phyloP scores from a whole-genome alignment of 2,113 vertebrate species.

The Phasianus colchicus region DNA sequence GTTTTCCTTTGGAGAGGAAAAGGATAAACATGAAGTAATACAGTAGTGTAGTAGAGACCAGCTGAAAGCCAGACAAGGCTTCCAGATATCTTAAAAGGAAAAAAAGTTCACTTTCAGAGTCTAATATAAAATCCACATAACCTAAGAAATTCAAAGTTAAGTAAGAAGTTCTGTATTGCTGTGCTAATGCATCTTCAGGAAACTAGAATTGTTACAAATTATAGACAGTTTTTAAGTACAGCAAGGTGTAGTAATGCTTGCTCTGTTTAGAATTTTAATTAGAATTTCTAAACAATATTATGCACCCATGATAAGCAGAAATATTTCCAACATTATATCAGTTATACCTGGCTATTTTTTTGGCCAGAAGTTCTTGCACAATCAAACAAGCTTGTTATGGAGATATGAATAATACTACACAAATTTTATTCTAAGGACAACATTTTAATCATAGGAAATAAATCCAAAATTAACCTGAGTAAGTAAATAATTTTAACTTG shows the following conservation, averaged over 20 bases:
- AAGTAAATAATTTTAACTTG: background rate
- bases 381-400: background rate
- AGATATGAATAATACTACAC: background rate
- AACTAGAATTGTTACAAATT: background rate
- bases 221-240: background rate
- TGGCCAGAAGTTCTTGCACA: background rate
- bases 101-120: background rate
- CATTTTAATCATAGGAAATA: background rate
- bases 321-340: constrained; percentile 16
- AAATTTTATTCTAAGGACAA: background rate
- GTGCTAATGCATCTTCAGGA: background rate
- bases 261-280: background rate
- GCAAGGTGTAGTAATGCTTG: background rate
- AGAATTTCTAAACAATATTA: background rate
- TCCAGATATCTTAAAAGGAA: background rate
- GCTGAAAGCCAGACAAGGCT: background rate
- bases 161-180: background rate
- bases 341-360: constrained; percentile 19
- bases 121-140: constrained; percentile 4
- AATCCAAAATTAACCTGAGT: background rate
- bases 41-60: background rate
- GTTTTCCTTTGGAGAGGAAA: background rate
- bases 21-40: background rate
- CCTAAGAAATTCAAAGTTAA: constrained; percentile 11
- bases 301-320: background rate